Evolutionary conservation across 2,888 invertebrate species (phyloP).

Genomic region (Eupithecia subumbrata): DNA sequence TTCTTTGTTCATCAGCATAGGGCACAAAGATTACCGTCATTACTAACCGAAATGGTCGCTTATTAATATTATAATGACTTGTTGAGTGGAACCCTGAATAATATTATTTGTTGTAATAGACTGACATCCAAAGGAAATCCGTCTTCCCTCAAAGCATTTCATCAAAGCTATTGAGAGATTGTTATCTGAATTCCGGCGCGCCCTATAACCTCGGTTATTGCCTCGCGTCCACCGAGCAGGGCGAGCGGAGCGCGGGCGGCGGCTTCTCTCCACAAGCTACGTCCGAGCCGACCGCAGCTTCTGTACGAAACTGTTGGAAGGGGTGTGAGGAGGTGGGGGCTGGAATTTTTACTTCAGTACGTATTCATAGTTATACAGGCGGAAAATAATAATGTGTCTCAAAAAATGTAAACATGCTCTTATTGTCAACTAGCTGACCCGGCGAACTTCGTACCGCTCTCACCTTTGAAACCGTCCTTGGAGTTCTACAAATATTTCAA

Average conservation of each 20-base stretch:
- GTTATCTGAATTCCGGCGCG: not conserved
- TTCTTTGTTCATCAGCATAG: not conserved
- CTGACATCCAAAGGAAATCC: not conserved
- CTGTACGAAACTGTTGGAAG: not conserved
- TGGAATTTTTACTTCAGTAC: not conserved
- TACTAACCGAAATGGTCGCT: not conserved
- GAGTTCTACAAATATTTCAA: too few species aligned
- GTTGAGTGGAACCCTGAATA: not conserved
- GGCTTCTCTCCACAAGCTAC: not conserved
- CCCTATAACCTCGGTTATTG: not conserved
- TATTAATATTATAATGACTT: not conserved
- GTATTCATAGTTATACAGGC: too few species aligned
- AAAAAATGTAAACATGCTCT: too few species aligned
- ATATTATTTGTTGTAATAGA: not conserved
- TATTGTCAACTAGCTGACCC: too few species aligned
- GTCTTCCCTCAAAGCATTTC: not conserved
- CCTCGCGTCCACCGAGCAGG: not conserved
- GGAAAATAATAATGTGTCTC: too few species aligned
- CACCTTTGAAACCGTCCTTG: too few species aligned
- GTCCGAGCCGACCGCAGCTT: not conserved
- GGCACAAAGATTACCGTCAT: too few species aligned
- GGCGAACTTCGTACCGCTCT: too few species aligned
- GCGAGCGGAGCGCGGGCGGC: not conserved
- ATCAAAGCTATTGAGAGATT: constrained; percentile 4
- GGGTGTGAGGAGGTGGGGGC: not conserved